These are phyloP conservation scores for Coelogynopora nodosa DNA, from an alignment of 2,888 invertebrate genomes.

Conservation along the genomic window DNA sequence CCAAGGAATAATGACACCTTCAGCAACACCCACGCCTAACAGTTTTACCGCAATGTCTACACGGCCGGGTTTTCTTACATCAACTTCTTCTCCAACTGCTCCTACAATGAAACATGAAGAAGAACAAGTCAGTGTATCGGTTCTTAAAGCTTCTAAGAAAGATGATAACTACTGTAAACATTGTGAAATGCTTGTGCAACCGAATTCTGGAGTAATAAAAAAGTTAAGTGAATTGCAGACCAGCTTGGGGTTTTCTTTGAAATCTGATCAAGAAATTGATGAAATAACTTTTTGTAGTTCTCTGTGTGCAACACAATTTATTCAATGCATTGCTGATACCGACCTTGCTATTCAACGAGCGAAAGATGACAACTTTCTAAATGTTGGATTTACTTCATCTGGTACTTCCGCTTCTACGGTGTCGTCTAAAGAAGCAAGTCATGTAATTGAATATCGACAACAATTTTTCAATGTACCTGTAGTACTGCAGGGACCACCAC, in stretches of 20 bases:
- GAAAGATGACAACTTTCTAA: neutral
- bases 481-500: slow-evolving; percentile 32
- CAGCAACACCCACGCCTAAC: neutral
- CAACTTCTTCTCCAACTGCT: neutral
- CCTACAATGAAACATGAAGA: neutral
- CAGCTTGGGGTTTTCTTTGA: neutral
- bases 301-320: neutral
- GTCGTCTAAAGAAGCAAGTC: neutral
- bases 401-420: neutral
- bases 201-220: neutral
- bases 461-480: slow-evolving; percentile 33
- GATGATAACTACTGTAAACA: neutral
- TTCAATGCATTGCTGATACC: slow-evolving; percentile 12
- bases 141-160: neutral
- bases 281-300: neutral
- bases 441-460: slow-evolving; percentile 26
- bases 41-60: neutral
- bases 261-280: slow-evolving; percentile 8
- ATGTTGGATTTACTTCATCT: neutral
- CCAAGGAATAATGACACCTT: neutral
- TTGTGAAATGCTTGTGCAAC: neutral
- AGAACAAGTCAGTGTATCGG: slow-evolving; percentile 1
- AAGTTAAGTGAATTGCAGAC: neutral
- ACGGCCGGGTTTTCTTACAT: neutral
- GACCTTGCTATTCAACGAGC: slow-evolving; percentile 10